Percentiles rank a stretch among this genome's conserved stretches.
These are phyloP conservation scores for Hippopotamyrus pictus DNA, from an alignment of 2,797 vertebrate genomes.

Conservation along the genomic window DNA sequence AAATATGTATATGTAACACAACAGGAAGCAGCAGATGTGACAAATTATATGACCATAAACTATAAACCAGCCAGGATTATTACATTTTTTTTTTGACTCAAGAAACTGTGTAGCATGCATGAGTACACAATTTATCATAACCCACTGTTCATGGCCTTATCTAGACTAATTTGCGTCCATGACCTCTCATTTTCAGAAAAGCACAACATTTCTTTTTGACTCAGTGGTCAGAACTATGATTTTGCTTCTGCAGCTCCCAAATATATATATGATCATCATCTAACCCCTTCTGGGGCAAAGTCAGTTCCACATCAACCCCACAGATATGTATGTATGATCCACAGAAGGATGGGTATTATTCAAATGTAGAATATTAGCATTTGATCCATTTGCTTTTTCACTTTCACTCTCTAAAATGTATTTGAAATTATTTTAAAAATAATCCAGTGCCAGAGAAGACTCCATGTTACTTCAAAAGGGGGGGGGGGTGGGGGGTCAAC, in stretches of 20 bases:
- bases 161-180: not conserved
- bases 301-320: slow-evolving; percentile 39
- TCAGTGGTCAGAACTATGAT: slow-evolving; percentile 36
- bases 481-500: not conserved
- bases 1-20: not conserved
- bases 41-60: not conserved
- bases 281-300: slow-evolving; percentile 41
- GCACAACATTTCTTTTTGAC: slow-evolving; percentile 28
- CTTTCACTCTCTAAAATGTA: not conserved
- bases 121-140: not conserved
- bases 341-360: slow-evolving; percentile 43
- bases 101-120: not conserved
- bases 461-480: not conserved
- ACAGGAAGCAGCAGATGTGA: not conserved
- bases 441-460: not conserved
- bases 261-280: slow-evolving; percentile 49
- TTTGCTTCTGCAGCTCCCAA: slow-evolving; percentile 38
- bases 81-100: not conserved
- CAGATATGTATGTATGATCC: not conserved
- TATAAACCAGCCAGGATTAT: not conserved
- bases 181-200: not conserved
- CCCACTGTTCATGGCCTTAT: not conserved
- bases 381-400: not conserved
- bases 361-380: slow-evolving; percentile 34
- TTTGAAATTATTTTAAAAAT: not conserved